Percentiles rank a stretch among this genome's conserved stretches.
phyloP scores from a whole-genome alignment of 2,113 vertebrate genomes.

The Montifringilla adamsi region DNA sequence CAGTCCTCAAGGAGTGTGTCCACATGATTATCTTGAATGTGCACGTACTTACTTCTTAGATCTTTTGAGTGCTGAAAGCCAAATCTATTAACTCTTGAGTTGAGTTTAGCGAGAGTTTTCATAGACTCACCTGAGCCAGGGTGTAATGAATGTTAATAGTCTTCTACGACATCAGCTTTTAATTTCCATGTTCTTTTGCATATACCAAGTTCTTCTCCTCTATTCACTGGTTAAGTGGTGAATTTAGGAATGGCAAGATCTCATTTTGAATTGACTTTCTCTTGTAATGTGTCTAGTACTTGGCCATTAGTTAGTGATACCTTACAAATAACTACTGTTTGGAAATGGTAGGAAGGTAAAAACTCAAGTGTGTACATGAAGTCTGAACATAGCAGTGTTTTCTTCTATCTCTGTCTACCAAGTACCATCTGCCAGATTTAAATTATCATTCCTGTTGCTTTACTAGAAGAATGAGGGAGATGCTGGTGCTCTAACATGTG shows the following conservation, averaged over 20 bases:
- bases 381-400: background rate
- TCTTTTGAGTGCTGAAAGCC: background rate
- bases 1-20: rapidly evolving
- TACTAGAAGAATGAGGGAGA: background rate
- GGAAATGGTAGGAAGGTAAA: background rate
- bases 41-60: background rate
- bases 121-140: background rate
- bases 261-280: background rate
- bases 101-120: background rate
- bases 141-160: background rate
- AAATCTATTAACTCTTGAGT: background rate
- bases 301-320: background rate
- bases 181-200: background rate
- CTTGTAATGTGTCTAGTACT: background rate
- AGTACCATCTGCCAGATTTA: background rate
- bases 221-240: background rate
- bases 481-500: background rate
- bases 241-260: background rate
- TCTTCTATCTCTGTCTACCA: background rate
- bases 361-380: background rate
- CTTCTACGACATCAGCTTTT: background rate
- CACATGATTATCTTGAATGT: background rate
- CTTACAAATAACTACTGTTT: background rate
- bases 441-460: background rate
- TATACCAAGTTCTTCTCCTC: background rate